Evolutionary conservation across 2,113 vertebrate species (phyloP).

Genomic region (Nansenia antarctica): DNA sequence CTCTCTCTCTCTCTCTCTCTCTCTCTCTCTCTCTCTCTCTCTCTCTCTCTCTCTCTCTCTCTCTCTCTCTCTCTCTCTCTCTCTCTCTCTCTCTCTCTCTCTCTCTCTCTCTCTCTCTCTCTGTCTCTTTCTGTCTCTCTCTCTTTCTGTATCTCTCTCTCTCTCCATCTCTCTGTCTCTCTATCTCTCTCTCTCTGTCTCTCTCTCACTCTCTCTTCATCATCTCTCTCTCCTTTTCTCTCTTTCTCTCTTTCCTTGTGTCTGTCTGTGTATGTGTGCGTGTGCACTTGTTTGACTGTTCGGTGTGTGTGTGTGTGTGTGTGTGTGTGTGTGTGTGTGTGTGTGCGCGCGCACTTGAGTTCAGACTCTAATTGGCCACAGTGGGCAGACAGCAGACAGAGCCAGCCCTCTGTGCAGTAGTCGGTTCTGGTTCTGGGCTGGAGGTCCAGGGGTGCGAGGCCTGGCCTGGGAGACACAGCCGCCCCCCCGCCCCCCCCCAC

Average conservation of each 20-base stretch:
- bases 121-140: neutral
- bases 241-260: too few species aligned
- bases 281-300: neutral
- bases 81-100: neutral
- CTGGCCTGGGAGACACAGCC: neutral
- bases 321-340: neutral
- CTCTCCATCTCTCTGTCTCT: neutral
- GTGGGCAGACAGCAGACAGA: neutral
- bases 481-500: too few species aligned
- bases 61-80: slow-evolving; percentile 1
- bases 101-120: too few species aligned
- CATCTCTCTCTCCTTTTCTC: neutral
- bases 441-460: neutral
- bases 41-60: neutral
- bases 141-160: neutral
- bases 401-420: neutral
- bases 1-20: neutral
- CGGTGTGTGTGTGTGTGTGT: neutral
- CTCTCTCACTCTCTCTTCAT: neutral
- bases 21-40: neutral
- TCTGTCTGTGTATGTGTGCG: neutral
- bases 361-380: slow-evolving; percentile 1
- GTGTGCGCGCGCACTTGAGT: neutral
- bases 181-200: neutral
- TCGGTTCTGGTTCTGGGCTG: neutral